These are phyloP conservation scores for Passerculus sandwichensis DNA, from an alignment of 2,797 vertebrate species.

Conservation along the genomic window DNA sequence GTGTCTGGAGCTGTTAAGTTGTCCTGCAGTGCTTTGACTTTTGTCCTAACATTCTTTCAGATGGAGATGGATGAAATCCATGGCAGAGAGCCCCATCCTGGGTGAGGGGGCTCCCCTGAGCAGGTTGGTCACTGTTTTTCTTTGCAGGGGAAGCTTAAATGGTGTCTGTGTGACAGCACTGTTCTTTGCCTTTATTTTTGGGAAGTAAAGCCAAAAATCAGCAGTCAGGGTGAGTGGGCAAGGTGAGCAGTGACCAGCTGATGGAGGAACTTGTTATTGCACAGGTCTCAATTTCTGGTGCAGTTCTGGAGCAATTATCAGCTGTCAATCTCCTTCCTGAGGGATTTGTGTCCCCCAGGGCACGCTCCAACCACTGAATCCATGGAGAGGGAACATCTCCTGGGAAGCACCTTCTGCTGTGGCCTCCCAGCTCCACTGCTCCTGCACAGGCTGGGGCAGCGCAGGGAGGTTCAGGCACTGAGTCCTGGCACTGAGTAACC, in stretches of 20 bases:
- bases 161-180: neutral
- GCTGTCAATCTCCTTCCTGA: neutral
- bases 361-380: neutral
- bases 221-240: neutral
- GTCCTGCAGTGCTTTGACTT: neutral
- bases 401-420: neutral
- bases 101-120: neutral
- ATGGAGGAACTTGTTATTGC: neutral
- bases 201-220: neutral
- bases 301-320: neutral
- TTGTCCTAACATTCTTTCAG: neutral
- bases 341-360: neutral
- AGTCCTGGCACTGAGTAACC: no score
- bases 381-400: neutral
- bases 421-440: neutral
- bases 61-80: neutral
- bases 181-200: neutral
- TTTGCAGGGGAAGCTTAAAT: neutral
- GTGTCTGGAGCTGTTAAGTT: neutral
- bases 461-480: fast-evolving
- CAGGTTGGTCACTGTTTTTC: neutral
- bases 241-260: neutral
- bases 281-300: neutral
- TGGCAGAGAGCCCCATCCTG: neutral
- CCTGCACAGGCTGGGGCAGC: neutral